phyloP scores from a whole-genome alignment of 2,888 invertebrate species.

The Pantelozetes paolii region DNA sequence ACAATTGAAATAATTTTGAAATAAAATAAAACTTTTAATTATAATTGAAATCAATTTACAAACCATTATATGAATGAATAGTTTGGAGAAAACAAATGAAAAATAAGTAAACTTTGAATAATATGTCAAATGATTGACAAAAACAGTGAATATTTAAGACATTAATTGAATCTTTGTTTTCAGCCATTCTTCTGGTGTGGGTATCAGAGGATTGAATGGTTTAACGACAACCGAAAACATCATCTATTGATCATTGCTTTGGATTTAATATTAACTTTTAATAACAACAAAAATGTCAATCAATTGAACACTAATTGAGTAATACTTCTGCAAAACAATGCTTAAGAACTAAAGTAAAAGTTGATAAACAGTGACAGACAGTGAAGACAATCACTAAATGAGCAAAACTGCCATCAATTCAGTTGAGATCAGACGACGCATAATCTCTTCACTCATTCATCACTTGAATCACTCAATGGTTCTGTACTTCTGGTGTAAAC shows the following conservation, averaged over 20 bases:
- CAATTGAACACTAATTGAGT: background rate
- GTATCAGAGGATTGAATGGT: too few species aligned
- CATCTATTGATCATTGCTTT: constrained; percentile 17
- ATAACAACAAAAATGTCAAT: too few species aligned
- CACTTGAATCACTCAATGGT: background rate
- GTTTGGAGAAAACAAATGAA: background rate
- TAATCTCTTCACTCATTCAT: constrained; percentile 11
- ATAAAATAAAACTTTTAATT: too few species aligned
- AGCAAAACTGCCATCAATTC: background rate
- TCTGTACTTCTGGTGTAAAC: constrained; percentile 10
- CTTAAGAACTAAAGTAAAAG: constrained; percentile 7
- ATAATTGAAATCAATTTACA: background rate
- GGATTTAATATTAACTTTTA: background rate
- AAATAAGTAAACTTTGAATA: background rate
- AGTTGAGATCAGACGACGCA: constrained; percentile 9
- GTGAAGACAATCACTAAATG: constrained; percentile 1
- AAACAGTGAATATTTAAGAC: background rate
- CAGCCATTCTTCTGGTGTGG: constrained; percentile 1
- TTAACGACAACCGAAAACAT: background rate
- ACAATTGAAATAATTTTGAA: too few species aligned
- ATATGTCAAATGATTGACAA: background rate
- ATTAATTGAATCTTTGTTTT: background rate
- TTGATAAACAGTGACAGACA: background rate
- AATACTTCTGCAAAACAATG: background rate
- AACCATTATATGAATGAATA: constrained; percentile 26